A percentile compares a stretch with the other conserved stretches of the same genome.
Evolutionary conservation across 2,113 vertebrate species (phyloP).

Genomic region (Dipodomys ordii): DNA sequence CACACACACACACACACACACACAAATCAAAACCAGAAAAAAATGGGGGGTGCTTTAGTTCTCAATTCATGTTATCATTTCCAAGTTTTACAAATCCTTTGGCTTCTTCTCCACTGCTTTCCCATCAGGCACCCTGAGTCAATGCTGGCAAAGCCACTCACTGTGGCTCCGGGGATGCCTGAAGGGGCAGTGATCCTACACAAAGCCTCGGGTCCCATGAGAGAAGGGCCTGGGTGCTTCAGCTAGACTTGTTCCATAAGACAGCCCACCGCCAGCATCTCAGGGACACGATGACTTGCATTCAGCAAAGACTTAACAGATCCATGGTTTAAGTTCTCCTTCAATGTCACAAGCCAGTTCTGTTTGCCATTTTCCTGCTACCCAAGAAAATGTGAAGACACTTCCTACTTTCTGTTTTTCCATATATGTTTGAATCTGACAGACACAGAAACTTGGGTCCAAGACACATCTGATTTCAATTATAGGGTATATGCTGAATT

Average conservation of each 20-base stretch:
- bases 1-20: too few species aligned
- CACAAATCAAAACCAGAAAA: neutral
- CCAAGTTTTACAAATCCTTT: neutral
- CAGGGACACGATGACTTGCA: rapidly evolving
- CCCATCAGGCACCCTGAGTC: neutral
- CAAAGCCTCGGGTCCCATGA: neutral
- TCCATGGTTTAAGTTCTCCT: neutral
- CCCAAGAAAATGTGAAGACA: neutral
- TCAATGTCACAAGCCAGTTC: neutral
- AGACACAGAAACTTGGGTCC: too few species aligned
- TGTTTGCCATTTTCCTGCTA: neutral
- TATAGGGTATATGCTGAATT: neutral
- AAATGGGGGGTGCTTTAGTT: neutral
- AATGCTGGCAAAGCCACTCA: neutral
- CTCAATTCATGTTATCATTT: neutral
- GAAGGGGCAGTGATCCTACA: too few species aligned
- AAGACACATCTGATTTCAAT: neutral
- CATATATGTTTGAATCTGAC: neutral
- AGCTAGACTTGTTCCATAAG: too few species aligned
- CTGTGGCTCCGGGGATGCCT: neutral
- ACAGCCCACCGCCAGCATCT: neutral
- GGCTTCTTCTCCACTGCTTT: neutral
- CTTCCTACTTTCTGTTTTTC: neutral
- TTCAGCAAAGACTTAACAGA: too few species aligned
- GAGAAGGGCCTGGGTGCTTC: neutral